These are phyloP conservation scores for Leptopilina clavipes DNA, from an alignment of 1,140 invertebrate genomes.

Conservation along the genomic window DNA sequence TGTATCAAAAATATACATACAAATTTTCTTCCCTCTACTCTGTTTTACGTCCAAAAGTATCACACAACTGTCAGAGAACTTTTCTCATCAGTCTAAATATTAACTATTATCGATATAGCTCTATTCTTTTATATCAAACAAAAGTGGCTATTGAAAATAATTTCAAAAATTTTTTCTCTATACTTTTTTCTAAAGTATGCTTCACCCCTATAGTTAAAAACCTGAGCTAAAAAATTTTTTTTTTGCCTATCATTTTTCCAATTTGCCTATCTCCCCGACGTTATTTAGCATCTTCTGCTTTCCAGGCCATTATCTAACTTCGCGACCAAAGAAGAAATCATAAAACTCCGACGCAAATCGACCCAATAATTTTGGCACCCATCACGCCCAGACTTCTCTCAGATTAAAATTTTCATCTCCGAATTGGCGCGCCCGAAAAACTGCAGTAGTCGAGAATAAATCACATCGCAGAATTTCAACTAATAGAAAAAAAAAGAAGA, in stretches of 20 bases:
- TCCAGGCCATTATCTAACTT: constrained; percentile 25
- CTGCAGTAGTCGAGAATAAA: constrained; percentile 12
- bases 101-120: too few species aligned
- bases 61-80: constrained; percentile 46
- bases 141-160: too few species aligned
- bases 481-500: background rate
- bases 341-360: constrained; percentile 25
- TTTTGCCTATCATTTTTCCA: constrained; percentile 52
- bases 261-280: constrained; percentile 46
- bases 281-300: constrained; percentile 45
- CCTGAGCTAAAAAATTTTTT: constrained; percentile 50
- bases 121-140: too few species aligned
- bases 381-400: constrained; percentile 21
- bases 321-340: background rate
- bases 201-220: too few species aligned
- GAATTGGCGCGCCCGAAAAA: background rate
- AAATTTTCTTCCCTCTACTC: constrained; percentile 40
- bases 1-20: constrained; percentile 1
- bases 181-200: background rate
- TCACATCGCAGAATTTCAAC: background rate
- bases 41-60: constrained; percentile 45
- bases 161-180: background rate
- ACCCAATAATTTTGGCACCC: constrained; percentile 17
- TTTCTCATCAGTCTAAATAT: too few species aligned
- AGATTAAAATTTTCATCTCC: constrained; percentile 28